Evolutionary conservation across 2,888 invertebrate species (phyloP), one percentile per base, ranked within the genome.

Genomic region (Limnephilus lunatus): DNA sequence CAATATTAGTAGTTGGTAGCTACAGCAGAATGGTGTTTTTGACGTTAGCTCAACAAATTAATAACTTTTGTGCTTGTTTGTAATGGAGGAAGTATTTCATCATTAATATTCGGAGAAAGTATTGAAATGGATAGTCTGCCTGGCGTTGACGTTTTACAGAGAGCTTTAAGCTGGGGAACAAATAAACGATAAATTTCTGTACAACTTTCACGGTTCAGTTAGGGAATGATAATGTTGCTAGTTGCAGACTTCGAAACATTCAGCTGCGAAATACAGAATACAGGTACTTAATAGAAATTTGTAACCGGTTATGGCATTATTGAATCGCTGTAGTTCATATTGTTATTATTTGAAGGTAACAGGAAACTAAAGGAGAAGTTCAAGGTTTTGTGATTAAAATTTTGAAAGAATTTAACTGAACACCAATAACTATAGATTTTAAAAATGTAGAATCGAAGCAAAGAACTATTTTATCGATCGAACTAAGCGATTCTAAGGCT

Each of bases 81-180:
- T 80, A 89, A 89, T 89, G 88, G 88, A 53, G 81, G 88, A 35
- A 80, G 30, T 89, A 89, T 80, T 15, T 81, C 81, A 81, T 81
- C 88, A 89, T 89, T 89, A 89, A 89, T 89, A 89, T 89, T 89
- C 88, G 11, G 35, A 14, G 80, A 89, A 89, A 89, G 88, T 89
- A 89, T 89, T 80, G 39, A 80, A 89, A 80, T 80, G 88, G 81
- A 89, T 89, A 89, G 81, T 81, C 80, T 32, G 32, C 35, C 88
- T 89, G 88, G 80, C 88, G 25, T 32, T 89, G 88, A 81, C 80
- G 80, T 80, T 89, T 86, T 48, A 44, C 86, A 30, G 44, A 44
- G 86, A 48, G 30, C 82, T 48, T 39, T 39, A 39, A 30, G 48
- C 39, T 11, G 31, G 9, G 53, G 44, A 48, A 86, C 48, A 35